Conservation (phyloP, 2,113 vertebrate genomes). For the Arvicanthis niloticus region DNA sequence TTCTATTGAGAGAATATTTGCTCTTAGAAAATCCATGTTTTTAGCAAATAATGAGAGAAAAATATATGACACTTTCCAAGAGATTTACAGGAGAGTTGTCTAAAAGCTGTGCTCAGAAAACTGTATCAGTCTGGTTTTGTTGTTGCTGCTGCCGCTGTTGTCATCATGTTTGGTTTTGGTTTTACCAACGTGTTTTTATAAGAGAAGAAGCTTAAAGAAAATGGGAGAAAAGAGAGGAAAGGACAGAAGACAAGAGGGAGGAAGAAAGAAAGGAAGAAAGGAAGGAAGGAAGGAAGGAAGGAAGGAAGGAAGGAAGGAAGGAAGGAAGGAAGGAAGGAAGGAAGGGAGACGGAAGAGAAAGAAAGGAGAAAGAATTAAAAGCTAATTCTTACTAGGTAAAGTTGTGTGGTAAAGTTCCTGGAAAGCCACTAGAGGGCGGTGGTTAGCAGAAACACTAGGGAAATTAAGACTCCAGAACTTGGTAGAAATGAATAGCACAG, state of each 20-base stretch:
- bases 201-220: not conserved
- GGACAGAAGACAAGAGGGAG: not conserved
- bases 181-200: not conserved
- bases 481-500: not conserved
- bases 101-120: not conserved
- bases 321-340: not conserved
- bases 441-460: not conserved
- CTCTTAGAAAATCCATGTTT: not conserved
- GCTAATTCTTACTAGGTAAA: not conserved
- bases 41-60: not conserved
- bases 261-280: too few species aligned
- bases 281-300: accelerated
- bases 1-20: not conserved
- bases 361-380: not conserved
- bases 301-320: too few species aligned
- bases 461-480: not conserved
- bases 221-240: not conserved
- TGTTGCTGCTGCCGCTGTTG: not conserved
- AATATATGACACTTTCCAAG: not conserved
- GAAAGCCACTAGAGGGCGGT: constrained; percentile 27
- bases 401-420: not conserved
- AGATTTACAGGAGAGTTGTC: not conserved
- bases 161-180: not conserved
- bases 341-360: too few species aligned
- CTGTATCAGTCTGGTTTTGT: not conserved